phyloP scores from a whole-genome alignment of 2,797 vertebrate genomes.

The Tiaroga cobitis region DNA sequence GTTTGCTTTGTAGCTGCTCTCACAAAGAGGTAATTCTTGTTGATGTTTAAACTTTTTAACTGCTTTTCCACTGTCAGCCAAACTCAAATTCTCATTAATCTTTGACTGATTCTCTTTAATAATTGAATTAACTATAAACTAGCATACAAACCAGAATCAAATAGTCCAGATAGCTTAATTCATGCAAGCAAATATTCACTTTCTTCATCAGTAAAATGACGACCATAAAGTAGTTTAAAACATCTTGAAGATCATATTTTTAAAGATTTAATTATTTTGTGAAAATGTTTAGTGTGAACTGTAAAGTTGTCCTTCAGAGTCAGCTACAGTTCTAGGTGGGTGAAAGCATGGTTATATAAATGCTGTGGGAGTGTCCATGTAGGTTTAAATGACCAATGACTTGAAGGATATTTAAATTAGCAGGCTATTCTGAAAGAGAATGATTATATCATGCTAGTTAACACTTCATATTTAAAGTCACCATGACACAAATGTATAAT shows the following conservation, averaged over 20 bases:
- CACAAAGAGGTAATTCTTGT: background rate
- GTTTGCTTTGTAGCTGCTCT: background rate
- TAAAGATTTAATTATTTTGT: background rate
- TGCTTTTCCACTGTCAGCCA: background rate
- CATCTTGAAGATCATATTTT: background rate
- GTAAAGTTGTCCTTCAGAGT: background rate
- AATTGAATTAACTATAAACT: too few relatives aligned
- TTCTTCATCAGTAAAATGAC: background rate
- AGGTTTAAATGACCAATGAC: background rate
- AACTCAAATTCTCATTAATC: too few relatives aligned
- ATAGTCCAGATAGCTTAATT: background rate
- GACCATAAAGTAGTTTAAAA: background rate
- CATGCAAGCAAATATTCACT: background rate
- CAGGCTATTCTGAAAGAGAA: background rate
- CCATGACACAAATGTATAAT: too few relatives aligned
- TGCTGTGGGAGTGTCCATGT: too few relatives aligned
- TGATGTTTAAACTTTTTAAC: too few relatives aligned
- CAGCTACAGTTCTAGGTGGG: background rate
- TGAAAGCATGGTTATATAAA: background rate
- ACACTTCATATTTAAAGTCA: background rate
- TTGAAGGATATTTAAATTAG: background rate
- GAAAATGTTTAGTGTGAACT: background rate
- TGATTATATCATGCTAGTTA: background rate
- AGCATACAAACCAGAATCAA: background rate
- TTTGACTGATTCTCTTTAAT: too few relatives aligned